Evolutionary conservation across 2,797 vertebrate species (phyloP).

Genomic region (Champsocephalus gunnari): DNA sequence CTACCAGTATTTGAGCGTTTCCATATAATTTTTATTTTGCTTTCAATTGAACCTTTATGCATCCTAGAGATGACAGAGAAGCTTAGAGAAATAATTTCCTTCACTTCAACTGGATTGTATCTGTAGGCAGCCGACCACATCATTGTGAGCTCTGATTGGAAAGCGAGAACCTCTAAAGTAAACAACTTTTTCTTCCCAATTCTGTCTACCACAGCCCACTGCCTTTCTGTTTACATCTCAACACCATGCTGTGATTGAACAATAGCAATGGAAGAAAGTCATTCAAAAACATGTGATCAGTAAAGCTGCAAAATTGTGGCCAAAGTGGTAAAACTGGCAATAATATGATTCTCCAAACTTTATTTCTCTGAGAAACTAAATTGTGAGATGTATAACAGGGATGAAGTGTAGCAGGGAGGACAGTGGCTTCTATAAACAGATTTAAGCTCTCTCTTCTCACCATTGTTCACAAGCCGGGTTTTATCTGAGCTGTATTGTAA

Average conservation of each 20-base stretch:
- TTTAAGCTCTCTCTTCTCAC: slow-evolving; percentile 44
- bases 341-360: neutral
- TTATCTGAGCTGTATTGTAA: slow-evolving; percentile 52
- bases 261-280: slow-evolving; percentile 9
- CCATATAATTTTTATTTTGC: neutral
- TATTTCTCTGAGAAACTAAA: slow-evolving; percentile 8
- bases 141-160: slow-evolving; percentile 37
- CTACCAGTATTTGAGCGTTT: neutral
- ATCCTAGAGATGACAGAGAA: slow-evolving; percentile 23
- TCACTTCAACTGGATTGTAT: slow-evolving; percentile 28
- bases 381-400: neutral
- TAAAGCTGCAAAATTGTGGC: slow-evolving; percentile 9
- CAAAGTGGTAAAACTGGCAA: neutral
- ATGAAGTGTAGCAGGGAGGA: neutral
- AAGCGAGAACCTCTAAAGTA: slow-evolving; percentile 34
- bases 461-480: slow-evolving; percentile 15
- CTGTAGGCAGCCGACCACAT: slow-evolving; percentile 25
- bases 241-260: slow-evolving; percentile 23
- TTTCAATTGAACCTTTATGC: slow-evolving; percentile 4
- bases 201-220: neutral
- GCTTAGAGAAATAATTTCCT: slow-evolving; percentile 14
- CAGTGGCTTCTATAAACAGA: slow-evolving; percentile 37
- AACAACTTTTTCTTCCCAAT: slow-evolving; percentile 15
- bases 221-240: slow-evolving; percentile 15
- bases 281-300: slow-evolving; percentile 18